These are phyloP conservation scores for Arrhamphus sclerolepis DNA, from an alignment of 2,797 vertebrate species.

Conservation along the genomic window DNA sequence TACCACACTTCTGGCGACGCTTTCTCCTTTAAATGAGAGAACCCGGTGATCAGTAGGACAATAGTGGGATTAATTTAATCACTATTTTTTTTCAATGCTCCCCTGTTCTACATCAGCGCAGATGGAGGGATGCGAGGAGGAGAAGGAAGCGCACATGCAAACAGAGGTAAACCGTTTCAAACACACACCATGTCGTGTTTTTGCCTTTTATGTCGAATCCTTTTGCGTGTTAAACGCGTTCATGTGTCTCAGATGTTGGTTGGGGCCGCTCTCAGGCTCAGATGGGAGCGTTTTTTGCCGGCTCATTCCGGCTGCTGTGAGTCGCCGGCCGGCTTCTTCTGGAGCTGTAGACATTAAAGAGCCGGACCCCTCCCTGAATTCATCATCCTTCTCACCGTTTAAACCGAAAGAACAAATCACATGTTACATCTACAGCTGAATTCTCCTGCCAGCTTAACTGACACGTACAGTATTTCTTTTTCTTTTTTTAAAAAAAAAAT, in stretches of 20 bases:
- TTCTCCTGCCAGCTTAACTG: too few relatives aligned
- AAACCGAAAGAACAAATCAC: background rate
- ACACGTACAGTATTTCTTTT: too few relatives aligned
- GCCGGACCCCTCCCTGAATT: conserved; percentile 72
- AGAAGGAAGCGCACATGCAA: conserved; percentile 66
- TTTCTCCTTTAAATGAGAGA: too few relatives aligned
- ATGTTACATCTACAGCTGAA: too few relatives aligned
- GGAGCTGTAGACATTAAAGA: conserved; percentile 39
- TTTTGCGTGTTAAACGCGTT: rapidly evolving
- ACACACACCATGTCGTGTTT: background rate
- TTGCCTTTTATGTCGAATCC: rapidly evolving
- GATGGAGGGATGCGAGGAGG: conserved; percentile 76
- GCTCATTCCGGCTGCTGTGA: background rate
- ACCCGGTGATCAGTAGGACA: background rate
- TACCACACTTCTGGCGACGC: background rate
- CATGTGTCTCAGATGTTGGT: background rate
- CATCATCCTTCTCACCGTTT: conserved; percentile 26
- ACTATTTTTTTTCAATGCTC: conserved; percentile 43
- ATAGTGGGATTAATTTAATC: background rate
- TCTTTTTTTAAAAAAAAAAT: too few relatives aligned
- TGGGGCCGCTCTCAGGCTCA: background rate
- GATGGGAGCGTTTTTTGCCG: conserved; percentile 20
- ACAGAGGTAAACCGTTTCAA: conserved; percentile 72
- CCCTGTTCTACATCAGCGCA: conserved; percentile 72
- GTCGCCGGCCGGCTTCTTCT: conserved; percentile 55